Evolutionary conservation across 2,797 vertebrate species (phyloP).

Genomic region (Pseudochromis fuscus): DNA sequence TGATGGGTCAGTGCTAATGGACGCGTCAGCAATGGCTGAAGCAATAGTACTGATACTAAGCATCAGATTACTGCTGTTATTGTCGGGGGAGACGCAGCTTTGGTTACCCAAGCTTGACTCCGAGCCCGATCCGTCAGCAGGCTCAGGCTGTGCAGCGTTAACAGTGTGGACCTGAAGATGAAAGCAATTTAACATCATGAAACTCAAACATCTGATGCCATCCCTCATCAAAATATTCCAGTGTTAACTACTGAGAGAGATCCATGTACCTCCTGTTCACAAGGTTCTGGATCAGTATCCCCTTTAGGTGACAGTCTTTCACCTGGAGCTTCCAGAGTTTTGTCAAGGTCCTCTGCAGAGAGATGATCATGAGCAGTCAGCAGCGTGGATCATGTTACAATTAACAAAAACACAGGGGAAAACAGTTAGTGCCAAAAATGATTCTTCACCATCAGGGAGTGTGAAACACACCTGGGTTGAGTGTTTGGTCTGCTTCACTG

Average conservation of each 20-base stretch:
- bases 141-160: slow-evolving; percentile 14
- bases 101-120: slow-evolving; percentile 36
- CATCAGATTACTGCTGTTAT: slow-evolving; percentile 70
- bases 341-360: slow-evolving; percentile 83
- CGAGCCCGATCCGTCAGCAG: slow-evolving; percentile 35
- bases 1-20: slow-evolving; percentile 90
- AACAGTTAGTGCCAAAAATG: background rate
- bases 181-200: no score
- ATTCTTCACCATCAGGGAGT: background rate
- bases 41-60: slow-evolving; percentile 96
- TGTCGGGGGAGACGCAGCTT: slow-evolving; percentile 57
- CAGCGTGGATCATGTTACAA: background rate
- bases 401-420: background rate
- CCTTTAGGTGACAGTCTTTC: slow-evolving; percentile 61
- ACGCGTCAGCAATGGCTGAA: slow-evolving; percentile 93
- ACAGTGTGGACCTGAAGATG: slow-evolving; percentile 43
- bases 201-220: no score
- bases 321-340: slow-evolving; percentile 74
- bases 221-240: background rate
- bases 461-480: slow-evolving; percentile 85
- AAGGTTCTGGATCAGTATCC: slow-evolving; percentile 37
- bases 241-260: background rate
- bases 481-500: slow-evolving; percentile 80
- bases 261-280: slow-evolving; percentile 53
- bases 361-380: background rate